phyloP scores from a whole-genome alignment of 2,113 vertebrate species.

The Rhinogobius similis region DNA sequence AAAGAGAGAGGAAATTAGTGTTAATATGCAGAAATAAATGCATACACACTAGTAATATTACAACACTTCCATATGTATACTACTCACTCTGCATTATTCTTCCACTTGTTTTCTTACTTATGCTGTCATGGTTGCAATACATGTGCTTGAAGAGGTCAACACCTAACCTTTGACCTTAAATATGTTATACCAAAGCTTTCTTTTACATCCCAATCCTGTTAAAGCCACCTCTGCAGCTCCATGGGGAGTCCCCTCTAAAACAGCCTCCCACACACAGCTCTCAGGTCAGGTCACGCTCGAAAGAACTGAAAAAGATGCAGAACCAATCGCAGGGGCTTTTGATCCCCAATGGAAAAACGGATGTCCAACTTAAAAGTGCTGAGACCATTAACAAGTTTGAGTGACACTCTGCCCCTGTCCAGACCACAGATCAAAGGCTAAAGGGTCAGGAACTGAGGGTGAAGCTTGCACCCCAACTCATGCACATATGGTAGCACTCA shows the following conservation, averaged over 20 bases:
- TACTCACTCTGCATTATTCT: neutral
- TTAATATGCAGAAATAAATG: neutral
- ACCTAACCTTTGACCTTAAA: neutral
- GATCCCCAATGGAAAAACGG: slow-evolving; percentile 42
- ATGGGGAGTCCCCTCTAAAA: slow-evolving; percentile 24
- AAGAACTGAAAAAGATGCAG: slow-evolving; percentile 42
- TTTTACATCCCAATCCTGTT: slow-evolving; percentile 34
- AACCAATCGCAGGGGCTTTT: slow-evolving; percentile 45
- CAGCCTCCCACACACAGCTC: slow-evolving; percentile 51
- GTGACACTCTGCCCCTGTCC: slow-evolving; percentile 35
- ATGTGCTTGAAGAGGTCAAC: slow-evolving; percentile 15
- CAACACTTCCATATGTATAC: neutral
- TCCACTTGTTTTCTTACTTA: neutral
- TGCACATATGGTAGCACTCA: slow-evolving; percentile 20
- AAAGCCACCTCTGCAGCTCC: slow-evolving; percentile 23
- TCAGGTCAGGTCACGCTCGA: slow-evolving; percentile 20
- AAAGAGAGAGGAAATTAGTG: too few relatives aligned
- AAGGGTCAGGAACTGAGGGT: slow-evolving; percentile 45
- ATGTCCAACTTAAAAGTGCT: slow-evolving; percentile 51
- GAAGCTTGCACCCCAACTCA: slow-evolving; percentile 27
- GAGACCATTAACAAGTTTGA: slow-evolving; percentile 49
- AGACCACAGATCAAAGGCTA: slow-evolving; percentile 56
- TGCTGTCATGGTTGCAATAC: neutral
- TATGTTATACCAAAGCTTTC: slow-evolving; percentile 16
- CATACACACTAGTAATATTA: neutral